These are phyloP conservation scores for Trichogramma pretiosum DNA, from an alignment of 1,140 invertebrate species.

Conservation along the genomic window DNA sequence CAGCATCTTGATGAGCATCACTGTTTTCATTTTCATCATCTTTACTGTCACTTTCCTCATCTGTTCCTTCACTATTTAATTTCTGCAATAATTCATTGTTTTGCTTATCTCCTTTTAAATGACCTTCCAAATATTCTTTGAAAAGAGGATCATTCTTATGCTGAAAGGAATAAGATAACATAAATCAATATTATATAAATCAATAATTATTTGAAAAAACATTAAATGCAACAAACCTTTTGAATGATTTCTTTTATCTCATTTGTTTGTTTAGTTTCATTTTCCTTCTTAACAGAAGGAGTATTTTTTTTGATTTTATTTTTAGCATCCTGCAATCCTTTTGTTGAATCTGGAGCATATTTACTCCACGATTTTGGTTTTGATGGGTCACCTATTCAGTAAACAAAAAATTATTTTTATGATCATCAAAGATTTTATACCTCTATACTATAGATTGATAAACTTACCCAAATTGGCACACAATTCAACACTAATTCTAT, in stretches of 20 bases:
- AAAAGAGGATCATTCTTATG: slow-evolving; percentile 84
- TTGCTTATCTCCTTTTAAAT: slow-evolving; percentile 52
- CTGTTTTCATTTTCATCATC: slow-evolving; percentile 35
- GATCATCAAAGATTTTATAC: not conserved
- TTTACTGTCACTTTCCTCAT: slow-evolving; percentile 32
- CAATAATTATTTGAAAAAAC: slow-evolving; percentile 5
- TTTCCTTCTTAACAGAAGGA: slow-evolving; percentile 35
- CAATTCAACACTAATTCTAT: slow-evolving; percentile 67
- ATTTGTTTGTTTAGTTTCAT: slow-evolving; percentile 42
- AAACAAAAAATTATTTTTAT: slow-evolving; percentile 8
- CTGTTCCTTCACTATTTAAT: slow-evolving; percentile 63
- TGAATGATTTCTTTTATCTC: slow-evolving; percentile 56
- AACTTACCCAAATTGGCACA: slow-evolving; percentile 60
- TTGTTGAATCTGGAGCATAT: slow-evolving; percentile 63
- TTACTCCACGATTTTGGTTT: slow-evolving; percentile 90
- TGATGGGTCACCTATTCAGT: slow-evolving; percentile 54
- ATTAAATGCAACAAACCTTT: slow-evolving; percentile 43
- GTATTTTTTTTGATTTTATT: slow-evolving; percentile 25
- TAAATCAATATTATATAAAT: slow-evolving; percentile 9
- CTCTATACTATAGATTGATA: not conserved
- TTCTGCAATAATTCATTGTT: too few relatives aligned
- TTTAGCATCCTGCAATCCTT: slow-evolving; percentile 34
- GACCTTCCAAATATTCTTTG: slow-evolving; percentile 76
- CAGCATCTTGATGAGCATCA: slow-evolving; percentile 30
- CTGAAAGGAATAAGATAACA: slow-evolving; percentile 41